Conservation (phyloP, 2,113 vertebrate genomes). For the Oncorhynchus gorbuscha region DNA sequence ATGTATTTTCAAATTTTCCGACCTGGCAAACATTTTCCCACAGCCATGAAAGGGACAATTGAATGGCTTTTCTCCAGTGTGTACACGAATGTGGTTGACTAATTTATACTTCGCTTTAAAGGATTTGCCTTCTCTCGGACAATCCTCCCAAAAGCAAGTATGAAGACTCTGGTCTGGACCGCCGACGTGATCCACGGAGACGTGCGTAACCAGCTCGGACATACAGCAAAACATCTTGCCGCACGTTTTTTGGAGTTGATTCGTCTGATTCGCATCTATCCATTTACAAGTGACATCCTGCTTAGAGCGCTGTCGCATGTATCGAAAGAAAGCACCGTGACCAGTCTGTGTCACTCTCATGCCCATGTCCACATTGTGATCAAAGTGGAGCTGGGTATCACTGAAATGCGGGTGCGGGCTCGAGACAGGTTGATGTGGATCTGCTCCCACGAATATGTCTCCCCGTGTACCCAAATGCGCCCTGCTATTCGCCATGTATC, state of each 20-base stretch:
- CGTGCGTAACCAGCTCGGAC: conserved; percentile 88
- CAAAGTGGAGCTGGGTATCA: conserved; percentile 80
- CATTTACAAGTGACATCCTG: conserved; percentile 89
- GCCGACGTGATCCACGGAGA: conserved; percentile 89
- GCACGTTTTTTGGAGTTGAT: conserved; percentile 82
- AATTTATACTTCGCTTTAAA: too few relatives aligned
- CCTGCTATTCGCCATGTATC: conserved; percentile 82
- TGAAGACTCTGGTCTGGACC: conserved; percentile 67
- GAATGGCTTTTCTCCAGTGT: too few relatives aligned
- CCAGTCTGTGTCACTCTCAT: conserved; percentile 85
- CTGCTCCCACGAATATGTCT: conserved; percentile 82
- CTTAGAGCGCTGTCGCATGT: conserved; percentile 87
- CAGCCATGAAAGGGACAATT: too few relatives aligned
- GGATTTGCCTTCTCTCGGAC: too few relatives aligned
- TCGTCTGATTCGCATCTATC: conserved; percentile 81
- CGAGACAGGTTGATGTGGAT: conserved; percentile 80
- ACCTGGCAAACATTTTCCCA: too few relatives aligned
- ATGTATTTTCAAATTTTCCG: too few relatives aligned
- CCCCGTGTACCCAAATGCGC: conserved; percentile 84
- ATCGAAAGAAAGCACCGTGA: conserved; percentile 86
- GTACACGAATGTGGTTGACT: conserved; percentile 50
- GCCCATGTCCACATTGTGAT: conserved; percentile 85
- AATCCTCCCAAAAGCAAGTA: too few relatives aligned
- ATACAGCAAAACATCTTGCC: conserved; percentile 89
- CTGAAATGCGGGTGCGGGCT: conserved; percentile 83